A percentile compares a stretch with the other conserved stretches of the same genome.
Evolutionary conservation across 2,888 invertebrate species (phyloP).

Genomic region (Amblyjoppa proteus): DNA sequence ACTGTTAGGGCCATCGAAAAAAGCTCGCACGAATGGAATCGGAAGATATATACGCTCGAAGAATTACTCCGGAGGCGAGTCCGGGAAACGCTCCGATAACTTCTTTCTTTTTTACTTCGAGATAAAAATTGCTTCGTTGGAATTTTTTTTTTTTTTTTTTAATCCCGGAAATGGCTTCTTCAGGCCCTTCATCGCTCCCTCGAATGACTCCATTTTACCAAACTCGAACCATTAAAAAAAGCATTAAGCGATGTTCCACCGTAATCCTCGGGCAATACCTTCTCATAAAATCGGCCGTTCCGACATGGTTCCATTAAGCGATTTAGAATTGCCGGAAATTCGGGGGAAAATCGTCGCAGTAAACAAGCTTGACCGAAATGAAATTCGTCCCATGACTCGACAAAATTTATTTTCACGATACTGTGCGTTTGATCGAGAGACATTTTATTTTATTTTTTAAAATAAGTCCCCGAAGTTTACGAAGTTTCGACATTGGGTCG

Average conservation of each 20-base stretch:
- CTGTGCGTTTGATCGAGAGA: too few relatives aligned
- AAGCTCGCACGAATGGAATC: not conserved
- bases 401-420: too few relatives aligned
- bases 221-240: too few relatives aligned
- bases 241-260: too few relatives aligned
- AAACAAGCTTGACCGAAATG: not conserved
- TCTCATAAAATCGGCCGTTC: too few relatives aligned
- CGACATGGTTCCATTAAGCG: not conserved
- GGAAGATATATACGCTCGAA: not conserved
- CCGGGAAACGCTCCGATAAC: not conserved
- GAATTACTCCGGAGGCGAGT: not conserved
- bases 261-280: too few relatives aligned
- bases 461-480: too few relatives aligned
- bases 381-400: not conserved
- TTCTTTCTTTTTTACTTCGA: not conserved
- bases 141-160: not conserved
- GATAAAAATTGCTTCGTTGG: not conserved
- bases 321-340: constrained; percentile 1
- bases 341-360: not conserved
- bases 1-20: constrained; percentile 5
- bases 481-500: too few relatives aligned
- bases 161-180: not conserved
- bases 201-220: too few relatives aligned
- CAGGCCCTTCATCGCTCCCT: too few relatives aligned
- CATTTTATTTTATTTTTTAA: too few relatives aligned